Base-by-base conservation (phyloP, 2,888 invertebrate genomes). In the Anagyrus pseudococci region DNA sequence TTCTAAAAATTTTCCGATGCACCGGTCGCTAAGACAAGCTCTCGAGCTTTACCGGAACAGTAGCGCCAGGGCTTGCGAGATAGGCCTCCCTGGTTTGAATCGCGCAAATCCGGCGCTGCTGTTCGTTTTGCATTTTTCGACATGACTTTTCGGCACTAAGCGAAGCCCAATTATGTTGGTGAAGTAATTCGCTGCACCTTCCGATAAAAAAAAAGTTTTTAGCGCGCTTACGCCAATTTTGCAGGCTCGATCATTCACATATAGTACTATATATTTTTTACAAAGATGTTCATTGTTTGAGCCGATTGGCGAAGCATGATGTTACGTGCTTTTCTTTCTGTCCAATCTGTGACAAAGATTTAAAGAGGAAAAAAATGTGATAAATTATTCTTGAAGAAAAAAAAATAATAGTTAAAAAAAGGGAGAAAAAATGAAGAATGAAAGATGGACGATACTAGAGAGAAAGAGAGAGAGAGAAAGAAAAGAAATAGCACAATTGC, bases 251-350 rank as follows among this genome's bases (percentile, higher is more conserved):
- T 73, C 74, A 77, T 76, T 76, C 75, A 79, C 33, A 37, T 37
- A 37, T 77, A 79, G 78, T 77, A 70, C 75, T 79, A 78, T 79
- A 78, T 79, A 79, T 79, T 79, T 79, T 79, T 78, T 78, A 79
- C 77, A 77, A 76, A 77, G 76, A 77, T 76, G 76, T 79, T 79
- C 74, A 78, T 75, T 77, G 77, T 75, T 78, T 75, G 79, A 77
- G 78, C 75, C 73, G 68, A 73, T 72, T 73, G 75, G 73, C 72
- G 71, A 68, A 71, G 73, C 76, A 71, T 73, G 71, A 76, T 73
- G 73, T 76, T 75, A 73, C 77, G 72, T 73, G 74, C 68, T 68
- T 70, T 73, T 73, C 74, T 71, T 76, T 75, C 76, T 74, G 72
- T 73, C 72, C 72, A 73, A 78, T 79, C 77, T 78, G 77, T 75